A percentile compares a stretch with the other conserved stretches of the same genome.
phyloP scores from a whole-genome alignment of 64 coral and sea anemone species.

The Anthopleura sola region DNA sequence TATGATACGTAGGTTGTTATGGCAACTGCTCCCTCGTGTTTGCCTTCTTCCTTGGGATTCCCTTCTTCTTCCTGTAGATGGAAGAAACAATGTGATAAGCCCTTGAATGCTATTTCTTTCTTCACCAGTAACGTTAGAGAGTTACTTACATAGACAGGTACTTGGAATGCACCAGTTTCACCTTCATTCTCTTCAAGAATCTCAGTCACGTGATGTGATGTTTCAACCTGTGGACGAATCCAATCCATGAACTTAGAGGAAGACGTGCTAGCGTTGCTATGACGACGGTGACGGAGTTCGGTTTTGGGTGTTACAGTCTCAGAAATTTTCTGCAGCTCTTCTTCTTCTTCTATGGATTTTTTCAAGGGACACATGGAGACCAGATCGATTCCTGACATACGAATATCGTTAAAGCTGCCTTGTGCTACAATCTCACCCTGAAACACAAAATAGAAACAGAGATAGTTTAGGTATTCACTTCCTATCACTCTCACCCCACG shows the following conservation, averaged over 20 bases:
- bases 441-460: not conserved
- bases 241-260: not conserved
- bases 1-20: slow-evolving; percentile 7
- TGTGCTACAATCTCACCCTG: slow-evolving; percentile 3
- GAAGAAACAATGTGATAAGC: not conserved
- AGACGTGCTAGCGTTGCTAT: not conserved
- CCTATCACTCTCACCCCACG: not conserved
- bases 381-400: slow-evolving; percentile 20
- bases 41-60: not conserved
- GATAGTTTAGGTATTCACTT: not conserved
- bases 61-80: not conserved
- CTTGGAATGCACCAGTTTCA: not conserved
- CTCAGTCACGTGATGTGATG: not conserved
- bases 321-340: not conserved
- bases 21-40: slow-evolving; percentile 15
- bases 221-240: not conserved
- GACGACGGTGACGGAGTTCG: not conserved
- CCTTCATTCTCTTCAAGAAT: slow-evolving; percentile 24
- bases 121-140: not conserved
- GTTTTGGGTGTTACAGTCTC: not conserved
- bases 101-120: not conserved
- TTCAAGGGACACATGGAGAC: slow-evolving; percentile 22
- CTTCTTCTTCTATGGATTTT: not conserved
- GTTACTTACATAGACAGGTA: slow-evolving; percentile 12
- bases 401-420: slow-evolving; percentile 18